Conservation (phyloP, 1,140 invertebrate species). For the Elymnias hypermnestra region DNA sequence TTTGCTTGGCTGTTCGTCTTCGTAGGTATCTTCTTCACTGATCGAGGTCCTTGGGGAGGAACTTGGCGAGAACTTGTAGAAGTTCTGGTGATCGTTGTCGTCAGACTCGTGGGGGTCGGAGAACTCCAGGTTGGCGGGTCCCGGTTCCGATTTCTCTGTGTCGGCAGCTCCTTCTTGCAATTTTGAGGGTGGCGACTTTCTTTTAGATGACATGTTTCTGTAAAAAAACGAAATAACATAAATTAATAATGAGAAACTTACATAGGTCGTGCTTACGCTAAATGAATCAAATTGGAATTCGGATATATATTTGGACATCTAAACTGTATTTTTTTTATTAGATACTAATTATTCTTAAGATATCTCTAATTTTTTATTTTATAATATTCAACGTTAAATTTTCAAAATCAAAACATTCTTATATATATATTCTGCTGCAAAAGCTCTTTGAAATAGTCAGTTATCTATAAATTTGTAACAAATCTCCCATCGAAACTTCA, state of each 20-base stretch:
- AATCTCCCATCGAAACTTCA: too few species aligned
- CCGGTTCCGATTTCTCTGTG: constrained; percentile 67
- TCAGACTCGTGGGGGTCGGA: constrained; percentile 62
- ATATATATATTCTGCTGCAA: too few species aligned
- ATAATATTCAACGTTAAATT: too few species aligned
- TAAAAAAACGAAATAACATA: constrained; percentile 19
- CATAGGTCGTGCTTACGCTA: too few species aligned
- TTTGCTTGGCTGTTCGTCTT: constrained; percentile 76
- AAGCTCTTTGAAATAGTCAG: too few species aligned
- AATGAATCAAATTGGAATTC: too few species aligned
- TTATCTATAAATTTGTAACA: too few species aligned
- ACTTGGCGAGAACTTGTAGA: constrained; percentile 77
- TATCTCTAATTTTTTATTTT: too few species aligned
- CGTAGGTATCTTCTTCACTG: constrained; percentile 79
- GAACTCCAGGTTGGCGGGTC: constrained; percentile 59
- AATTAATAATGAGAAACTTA: background rate
- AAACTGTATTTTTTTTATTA: too few species aligned
- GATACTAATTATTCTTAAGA: too few species aligned
- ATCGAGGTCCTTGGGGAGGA: constrained; percentile 76
- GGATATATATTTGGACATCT: too few species aligned
- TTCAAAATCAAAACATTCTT: too few species aligned
- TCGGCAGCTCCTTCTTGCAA: constrained; percentile 86
- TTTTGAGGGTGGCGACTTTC: constrained; percentile 93
- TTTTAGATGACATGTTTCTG: constrained; percentile 96
- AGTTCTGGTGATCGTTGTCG: constrained; percentile 53